Evolutionary conservation across 2,888 invertebrate species (phyloP).

Genomic region (Agriotes lineatus): DNA sequence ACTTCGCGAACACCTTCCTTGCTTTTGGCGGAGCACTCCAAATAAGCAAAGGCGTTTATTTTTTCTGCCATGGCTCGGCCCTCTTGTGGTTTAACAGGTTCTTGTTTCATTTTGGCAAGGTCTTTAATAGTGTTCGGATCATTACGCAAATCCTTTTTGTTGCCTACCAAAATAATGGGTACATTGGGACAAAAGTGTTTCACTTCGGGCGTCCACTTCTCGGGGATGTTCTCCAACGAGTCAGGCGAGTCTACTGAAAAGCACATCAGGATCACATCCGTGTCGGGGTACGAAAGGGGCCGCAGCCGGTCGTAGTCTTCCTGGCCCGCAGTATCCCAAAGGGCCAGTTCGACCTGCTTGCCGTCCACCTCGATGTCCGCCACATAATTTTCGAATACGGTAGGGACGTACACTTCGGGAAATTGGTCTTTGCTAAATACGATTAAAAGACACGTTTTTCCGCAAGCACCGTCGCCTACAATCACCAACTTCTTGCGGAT

Average conservation of each 20-base stretch:
- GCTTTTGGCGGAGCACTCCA: constrained; percentile 99
- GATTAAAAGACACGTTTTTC: constrained; percentile 98
- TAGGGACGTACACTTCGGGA: constrained; percentile 99
- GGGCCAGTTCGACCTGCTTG: constrained; percentile 93
- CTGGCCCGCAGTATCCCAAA: constrained; percentile 99
- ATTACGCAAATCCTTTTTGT: constrained; percentile 97
- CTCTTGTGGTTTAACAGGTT: constrained; percentile 97
- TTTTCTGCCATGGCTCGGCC: constrained; percentile 98
- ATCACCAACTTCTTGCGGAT: constrained; percentile 98
- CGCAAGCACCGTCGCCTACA: constrained; percentile 99
- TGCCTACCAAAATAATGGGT: constrained; percentile 98
- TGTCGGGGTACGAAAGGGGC: constrained; percentile 97
- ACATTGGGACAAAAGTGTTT: constrained; percentile 99
- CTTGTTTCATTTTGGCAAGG: constrained; percentile 98
- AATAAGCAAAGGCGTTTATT: constrained; percentile 97
- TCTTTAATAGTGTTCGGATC: constrained; percentile 95
- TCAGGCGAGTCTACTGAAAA: constrained; percentile 99
- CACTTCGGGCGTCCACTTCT: constrained; percentile 99
- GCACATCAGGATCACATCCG: constrained; percentile 99
- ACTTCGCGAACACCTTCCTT: constrained; percentile 99
- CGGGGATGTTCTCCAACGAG: constrained; percentile 98
- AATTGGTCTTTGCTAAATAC: constrained; percentile 99
- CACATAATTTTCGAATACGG: constrained; percentile 99
- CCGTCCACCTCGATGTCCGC: constrained; percentile 99
- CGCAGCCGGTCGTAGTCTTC: constrained; percentile 97